These are phyloP conservation scores for Eptesicus fuscus DNA, from an alignment of 2,113 vertebrate species.

Conservation along the genomic window DNA sequence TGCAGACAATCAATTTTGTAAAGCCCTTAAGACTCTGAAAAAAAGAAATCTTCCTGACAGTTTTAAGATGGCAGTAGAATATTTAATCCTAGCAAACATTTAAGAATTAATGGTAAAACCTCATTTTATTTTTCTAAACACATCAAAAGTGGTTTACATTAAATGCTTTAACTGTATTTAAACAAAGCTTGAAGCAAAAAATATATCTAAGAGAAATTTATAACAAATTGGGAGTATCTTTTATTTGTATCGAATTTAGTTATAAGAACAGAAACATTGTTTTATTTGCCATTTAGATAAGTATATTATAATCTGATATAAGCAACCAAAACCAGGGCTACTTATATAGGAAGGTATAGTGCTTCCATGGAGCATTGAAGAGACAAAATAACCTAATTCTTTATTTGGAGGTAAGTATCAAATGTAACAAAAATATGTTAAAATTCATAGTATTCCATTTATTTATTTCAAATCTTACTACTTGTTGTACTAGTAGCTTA, in stretches of 20 bases:
- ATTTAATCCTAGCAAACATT: background rate
- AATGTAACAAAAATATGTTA: background rate
- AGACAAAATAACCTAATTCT: conserved; percentile 11
- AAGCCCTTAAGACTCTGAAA: background rate
- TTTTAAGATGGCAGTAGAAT: background rate
- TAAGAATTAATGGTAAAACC: background rate
- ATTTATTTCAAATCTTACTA: background rate
- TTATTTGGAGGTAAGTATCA: background rate
- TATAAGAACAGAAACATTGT: background rate
- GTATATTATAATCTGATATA: background rate
- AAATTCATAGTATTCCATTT: background rate
- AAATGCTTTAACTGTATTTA: background rate
- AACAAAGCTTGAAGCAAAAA: background rate
- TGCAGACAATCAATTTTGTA: background rate
- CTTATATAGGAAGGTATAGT: background rate
- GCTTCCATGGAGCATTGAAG: background rate
- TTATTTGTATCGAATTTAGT: background rate
- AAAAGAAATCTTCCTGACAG: background rate
- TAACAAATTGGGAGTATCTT: conserved; percentile 1
- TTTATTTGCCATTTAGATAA: background rate
- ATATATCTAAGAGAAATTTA: background rate
- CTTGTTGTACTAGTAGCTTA: background rate
- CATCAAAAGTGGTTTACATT: background rate
- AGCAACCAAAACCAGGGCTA: background rate
- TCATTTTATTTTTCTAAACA: conserved; percentile 26